Evolutionary conservation across 2,113 vertebrate genomes (phyloP), one percentile per base, ranked within the genome.

Genomic region (Charina bottae): DNA sequence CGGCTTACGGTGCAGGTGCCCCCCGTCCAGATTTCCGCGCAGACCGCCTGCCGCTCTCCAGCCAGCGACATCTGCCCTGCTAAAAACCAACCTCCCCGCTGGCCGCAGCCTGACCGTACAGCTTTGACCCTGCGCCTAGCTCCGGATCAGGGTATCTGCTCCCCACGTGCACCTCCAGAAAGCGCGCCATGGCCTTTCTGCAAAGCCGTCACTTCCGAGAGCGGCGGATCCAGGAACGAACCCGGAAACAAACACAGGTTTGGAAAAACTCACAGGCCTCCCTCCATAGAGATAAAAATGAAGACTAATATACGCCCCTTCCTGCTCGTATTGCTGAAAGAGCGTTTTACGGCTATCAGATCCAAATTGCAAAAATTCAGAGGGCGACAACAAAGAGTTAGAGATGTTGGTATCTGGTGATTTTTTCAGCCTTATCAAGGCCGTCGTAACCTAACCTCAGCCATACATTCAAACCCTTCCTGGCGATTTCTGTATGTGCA

Each of bases 201-300:
- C 10, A 6, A 5, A 2, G 1, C 9, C 92, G 87, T 85, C 95
- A 90, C 92, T 93, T 96, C 96, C 89, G 83, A 37, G 17, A 49
- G 28, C 5, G 17, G 93, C 49, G 84, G 60, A 7, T 4, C 6
- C 19, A 53, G 23, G 58, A 26, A 53, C 11, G 6, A 19, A 7
- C 59, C n/a, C 28, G n/a, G 56, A 11, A 13, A 11, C 28, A 37
- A 17, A 42, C 24, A 12, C 21, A 53, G 28, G 53, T 6, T 15
- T 10, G 33, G 28, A 7, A 33, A 42, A 33, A 17, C 68, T 21
- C 0, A 21, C 6, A 55, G 4, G 21, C 5, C 5, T 21, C 11
- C 19, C 53, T 1, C 46, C 56, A 19, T 28, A 42, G 59, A 91
- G 28, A n/a, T 42, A 68, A 21, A 53, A 53, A n/a, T 6, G 0